Percentiles rank a stretch among this genome's conserved stretches.
These are phyloP conservation scores for Cossypha niveicapilla DNA, from an alignment of 2,797 vertebrate genomes.

Conservation along the genomic window DNA sequence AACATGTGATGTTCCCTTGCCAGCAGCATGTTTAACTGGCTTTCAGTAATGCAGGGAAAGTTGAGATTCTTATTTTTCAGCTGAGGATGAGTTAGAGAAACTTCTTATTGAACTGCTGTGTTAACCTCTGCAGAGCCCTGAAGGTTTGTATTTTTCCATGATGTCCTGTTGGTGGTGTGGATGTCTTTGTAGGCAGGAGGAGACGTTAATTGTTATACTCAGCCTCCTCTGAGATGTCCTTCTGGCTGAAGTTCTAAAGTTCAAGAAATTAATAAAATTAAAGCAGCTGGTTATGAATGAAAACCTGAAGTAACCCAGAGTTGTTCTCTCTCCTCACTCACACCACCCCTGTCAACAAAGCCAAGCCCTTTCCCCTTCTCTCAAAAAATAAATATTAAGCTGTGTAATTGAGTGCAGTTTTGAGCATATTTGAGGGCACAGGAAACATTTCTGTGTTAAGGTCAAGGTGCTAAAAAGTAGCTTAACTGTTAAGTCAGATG, in stretches of 20 bases:
- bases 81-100: not conserved
- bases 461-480: not conserved
- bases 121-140: not conserved
- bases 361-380: not conserved
- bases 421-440: not conserved
- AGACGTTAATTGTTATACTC: not conserved
- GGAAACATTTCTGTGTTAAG: not conserved
- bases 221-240: not conserved
- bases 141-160: not conserved
- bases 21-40: not conserved
- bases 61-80: not conserved
- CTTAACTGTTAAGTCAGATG: not conserved
- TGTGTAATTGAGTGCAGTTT: not conserved
- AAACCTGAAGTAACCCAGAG: not conserved
- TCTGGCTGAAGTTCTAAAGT: not conserved
- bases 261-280: not conserved
- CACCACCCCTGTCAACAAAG: rapidly evolving
- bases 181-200: not conserved
- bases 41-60: not conserved
- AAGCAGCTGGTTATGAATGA: not conserved
- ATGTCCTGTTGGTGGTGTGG: not conserved
- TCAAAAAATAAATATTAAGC: not conserved
- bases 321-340: not conserved
- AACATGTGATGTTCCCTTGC: not conserved
- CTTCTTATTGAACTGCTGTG: not conserved